Base-by-base conservation (phyloP, 2,888 invertebrate species). In the Nebria salina region DNA sequence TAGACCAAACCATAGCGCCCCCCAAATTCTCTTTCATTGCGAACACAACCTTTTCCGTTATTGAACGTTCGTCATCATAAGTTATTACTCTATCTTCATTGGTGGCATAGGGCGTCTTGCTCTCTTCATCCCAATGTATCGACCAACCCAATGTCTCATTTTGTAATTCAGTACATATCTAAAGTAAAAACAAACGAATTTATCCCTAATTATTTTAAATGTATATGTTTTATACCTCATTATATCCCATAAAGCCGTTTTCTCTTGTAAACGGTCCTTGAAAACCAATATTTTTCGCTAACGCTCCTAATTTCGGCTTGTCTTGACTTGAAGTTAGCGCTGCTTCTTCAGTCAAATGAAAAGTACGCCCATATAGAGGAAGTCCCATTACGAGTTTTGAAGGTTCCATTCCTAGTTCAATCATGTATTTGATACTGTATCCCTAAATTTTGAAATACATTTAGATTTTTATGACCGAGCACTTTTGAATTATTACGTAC, bases 1-100 rank as follows among this genome's bases (percentile, higher is more conserved):
- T 92, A 65, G 96, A 95, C 97, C 97, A 97, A 5, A 96, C 93
- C 96, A 97, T 96, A 0, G 94, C 91, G 1, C 97, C 97, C 0
- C 93, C 95, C 0, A 97, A 88, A 66, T 73, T 76, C 76, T 72
- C 84, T 83, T 26, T 72, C 20, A 84, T 83, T 0, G 84, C 84
- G 68, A 83, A 87, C 80, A 85, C 90, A 83, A 96, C 93, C 91
- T 97, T 97, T 66, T 92, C 91, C 26, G 91, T 91, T 72, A 97
- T 92, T 13, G 96, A 95, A 26, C 92, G 90, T 0, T 93, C 91
- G 85, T 95, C 93, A 84, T 97, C 97, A 85, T 94, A 97, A 0
- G 93, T 90, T 13, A 97, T 93, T 77, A 96, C 93, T 82, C 91
- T 90, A 2, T 92, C 91, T 0, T 91, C 93, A 34, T 91, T 92